These are phyloP conservation scores for Phortica magna DNA, from an alignment of 2,888 invertebrate species.

Conservation along the genomic window DNA sequence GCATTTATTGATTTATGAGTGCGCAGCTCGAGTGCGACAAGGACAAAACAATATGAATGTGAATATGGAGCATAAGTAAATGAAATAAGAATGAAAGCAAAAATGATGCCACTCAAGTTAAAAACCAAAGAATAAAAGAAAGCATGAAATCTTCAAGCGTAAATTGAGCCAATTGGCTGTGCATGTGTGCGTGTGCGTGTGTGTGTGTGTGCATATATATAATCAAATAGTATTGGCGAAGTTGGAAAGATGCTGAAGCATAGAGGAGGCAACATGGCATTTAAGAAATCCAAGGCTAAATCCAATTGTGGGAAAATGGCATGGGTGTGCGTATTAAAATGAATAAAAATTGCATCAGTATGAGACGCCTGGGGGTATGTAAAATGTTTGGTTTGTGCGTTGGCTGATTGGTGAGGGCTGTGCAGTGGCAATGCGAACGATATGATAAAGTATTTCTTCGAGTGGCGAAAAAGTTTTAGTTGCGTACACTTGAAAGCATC, in stretches of 20 bases:
- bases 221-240: not conserved
- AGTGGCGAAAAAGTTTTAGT: conserved; percentile 69
- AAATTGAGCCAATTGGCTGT: conserved; percentile 72
- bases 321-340: conserved; percentile 71
- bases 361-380: not conserved
- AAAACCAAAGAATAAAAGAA: conserved; percentile 30
- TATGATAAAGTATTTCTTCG: conserved; percentile 50
- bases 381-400: not conserved
- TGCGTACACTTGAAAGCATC: conserved; percentile 63
- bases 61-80: conserved; percentile 49
- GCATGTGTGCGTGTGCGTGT: conserved; percentile 52
- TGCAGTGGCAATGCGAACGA: not conserved
- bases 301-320: not conserved
- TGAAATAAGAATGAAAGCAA: conserved; percentile 36
- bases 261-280: not conserved
- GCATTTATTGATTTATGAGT: conserved; percentile 41
- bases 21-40: not conserved
- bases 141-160: conserved; percentile 44
- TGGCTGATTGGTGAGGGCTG: not conserved
- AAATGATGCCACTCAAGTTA: conserved; percentile 55
- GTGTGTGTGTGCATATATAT: conserved; percentile 1
- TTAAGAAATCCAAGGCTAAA: not conserved
- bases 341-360: conserved; percentile 62
- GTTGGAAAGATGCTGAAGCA: not conserved
- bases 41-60: not conserved